Percentiles rank a stretch among this genome's conserved stretches.
These are phyloP conservation scores for Anoplius nigerrimus DNA, from an alignment of 2,888 invertebrate genomes.

Conservation along the genomic window DNA sequence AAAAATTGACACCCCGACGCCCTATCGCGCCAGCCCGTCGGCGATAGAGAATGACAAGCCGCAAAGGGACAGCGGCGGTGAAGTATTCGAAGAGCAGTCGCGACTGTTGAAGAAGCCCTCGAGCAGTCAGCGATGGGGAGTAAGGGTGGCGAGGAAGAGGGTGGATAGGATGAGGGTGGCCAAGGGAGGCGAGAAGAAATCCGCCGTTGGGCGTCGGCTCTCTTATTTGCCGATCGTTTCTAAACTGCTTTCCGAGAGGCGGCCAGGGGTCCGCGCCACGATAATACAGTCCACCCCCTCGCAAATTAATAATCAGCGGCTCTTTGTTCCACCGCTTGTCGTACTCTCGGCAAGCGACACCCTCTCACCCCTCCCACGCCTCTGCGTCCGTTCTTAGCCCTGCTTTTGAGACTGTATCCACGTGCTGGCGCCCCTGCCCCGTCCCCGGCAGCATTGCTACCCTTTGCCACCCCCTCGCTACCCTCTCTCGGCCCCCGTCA, in stretches of 20 bases:
- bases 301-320: constrained; percentile 43
- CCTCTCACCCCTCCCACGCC: constrained; percentile 3
- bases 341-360: neutral
- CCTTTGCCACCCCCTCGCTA: too few species aligned
- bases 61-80: too few species aligned
- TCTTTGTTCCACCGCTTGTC: constrained; percentile 16
- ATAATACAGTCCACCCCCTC: constrained; percentile 5
- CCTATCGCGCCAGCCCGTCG: too few species aligned
- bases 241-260: neutral
- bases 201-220: neutral
- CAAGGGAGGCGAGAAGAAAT: neutral
- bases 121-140: too few species aligned
- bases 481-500: neutral
- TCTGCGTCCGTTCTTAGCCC: neutral
- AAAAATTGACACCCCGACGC: too few species aligned
- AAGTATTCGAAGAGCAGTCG: too few species aligned
- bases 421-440: neutral
- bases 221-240: constrained; percentile 12
- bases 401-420: too few species aligned
- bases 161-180: neutral
- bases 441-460: too few species aligned
- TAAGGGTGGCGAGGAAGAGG: neutral
- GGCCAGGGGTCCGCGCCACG: constrained; percentile 1
- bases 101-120: too few species aligned
- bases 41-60: too few species aligned